These are phyloP conservation scores for Neodontobutis hainanensis DNA, from an alignment of 2,113 vertebrate species.

Conservation along the genomic window DNA sequence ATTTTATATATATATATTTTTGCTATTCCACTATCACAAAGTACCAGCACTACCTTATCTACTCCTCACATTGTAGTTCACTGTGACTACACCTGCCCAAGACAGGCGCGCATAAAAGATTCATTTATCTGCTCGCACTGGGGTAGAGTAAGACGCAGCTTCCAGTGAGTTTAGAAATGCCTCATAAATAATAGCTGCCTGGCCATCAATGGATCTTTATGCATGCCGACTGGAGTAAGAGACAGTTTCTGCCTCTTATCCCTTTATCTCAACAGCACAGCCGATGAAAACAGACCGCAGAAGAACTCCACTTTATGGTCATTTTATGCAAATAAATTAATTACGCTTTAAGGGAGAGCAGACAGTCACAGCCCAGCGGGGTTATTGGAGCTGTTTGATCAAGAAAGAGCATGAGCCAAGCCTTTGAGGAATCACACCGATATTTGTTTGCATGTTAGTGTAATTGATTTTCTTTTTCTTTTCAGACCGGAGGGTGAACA, in stretches of 20 bases:
- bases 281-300: slow-evolving; percentile 1
- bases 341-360: slow-evolving; percentile 39
- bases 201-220: slow-evolving; percentile 44
- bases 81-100: slow-evolving; percentile 13
- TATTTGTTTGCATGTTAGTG: slow-evolving; percentile 32
- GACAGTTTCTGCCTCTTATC: slow-evolving; percentile 21
- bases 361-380: slow-evolving; percentile 9
- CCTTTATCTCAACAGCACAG: slow-evolving; percentile 14
- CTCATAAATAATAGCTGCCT: slow-evolving; percentile 56
- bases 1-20: background rate
- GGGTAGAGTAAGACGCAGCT: slow-evolving; percentile 18
- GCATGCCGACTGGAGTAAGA: slow-evolving; percentile 23
- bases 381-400: slow-evolving; percentile 35
- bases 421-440: slow-evolving; percentile 28
- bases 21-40: background rate
- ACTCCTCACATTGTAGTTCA: background rate
- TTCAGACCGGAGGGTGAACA: background rate
- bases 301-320: slow-evolving; percentile 26
- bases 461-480: slow-evolving; percentile 43
- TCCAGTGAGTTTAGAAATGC: slow-evolving; percentile 33
- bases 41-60: background rate
- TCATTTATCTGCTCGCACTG: slow-evolving; percentile 36
- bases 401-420: slow-evolving; percentile 6
- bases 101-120: slow-evolving; percentile 40
- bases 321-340: slow-evolving; percentile 48